Evolutionary conservation across 2,797 vertebrate species (phyloP), one percentile per base, ranked within the genome.

Genomic region (Odontamblyopus rebecca): DNA sequence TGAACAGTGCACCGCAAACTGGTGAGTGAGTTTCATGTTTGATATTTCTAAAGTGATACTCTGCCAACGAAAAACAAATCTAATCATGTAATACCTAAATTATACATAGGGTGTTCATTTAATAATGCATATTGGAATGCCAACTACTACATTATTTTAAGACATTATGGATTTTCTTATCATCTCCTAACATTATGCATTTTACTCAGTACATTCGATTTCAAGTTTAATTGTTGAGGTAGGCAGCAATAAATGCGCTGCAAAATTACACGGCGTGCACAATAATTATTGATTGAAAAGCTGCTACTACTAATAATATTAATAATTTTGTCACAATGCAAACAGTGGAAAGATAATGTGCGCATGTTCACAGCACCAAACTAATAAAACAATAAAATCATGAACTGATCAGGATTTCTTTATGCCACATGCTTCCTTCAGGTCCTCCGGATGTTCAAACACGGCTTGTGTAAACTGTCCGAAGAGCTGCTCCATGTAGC

Each of bases 401-500:
- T 82, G 69, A 77, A 66, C 35, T 74, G 3, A 4, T 26, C 18
- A 53, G 26, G 13, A 89, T 69, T 5, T 85, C 77, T 71, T 68
- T 19, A 85, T 54, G 65, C 85, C 30, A 30, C 92, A 93, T 38
- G 92, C 92, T 72, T 73, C 70, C 4, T 67, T 82, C 69, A 96
- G 89, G 66, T 93, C 93, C 0, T 5, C 50, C 0, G 50, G 79
- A 74, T 96, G 90, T 72, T 95, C 92, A 19, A 96, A 94, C 57
- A 85, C 85, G 0, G 95, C 95, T 2, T 70, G 82, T 71, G 91
- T 71, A 1, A 94, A 96, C 85, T 95, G 94, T 6, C 89, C 82
- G 0, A 95, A 91, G 61, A 96, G 82, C 1, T 93, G 92, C 67
- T 93, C 94, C 94, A 94, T 94, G 84, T 93, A 96, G 69, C 63